Base-by-base conservation (phyloP, 2,888 invertebrate species). In the Diarsia mendica region DNA sequence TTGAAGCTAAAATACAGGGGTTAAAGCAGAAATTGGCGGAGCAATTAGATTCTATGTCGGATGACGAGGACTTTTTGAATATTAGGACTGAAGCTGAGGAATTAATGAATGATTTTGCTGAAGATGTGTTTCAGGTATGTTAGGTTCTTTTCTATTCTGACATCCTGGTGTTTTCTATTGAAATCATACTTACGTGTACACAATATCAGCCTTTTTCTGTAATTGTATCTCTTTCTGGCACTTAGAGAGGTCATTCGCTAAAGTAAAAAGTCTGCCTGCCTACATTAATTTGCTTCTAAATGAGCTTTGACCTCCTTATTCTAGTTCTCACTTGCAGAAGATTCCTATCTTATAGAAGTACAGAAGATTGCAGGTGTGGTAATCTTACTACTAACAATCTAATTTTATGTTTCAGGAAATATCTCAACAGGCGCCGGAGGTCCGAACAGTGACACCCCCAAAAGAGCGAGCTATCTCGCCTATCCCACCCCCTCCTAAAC, bases 11-110 rank as follows among this genome's bases (percentile, higher is more conserved):
- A 92, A 97, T 98, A 70, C 93, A 94, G 79, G 96, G 95, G 0
- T 88, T 96, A 72, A 96, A 94, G 85, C 94, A 95, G 83, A 96
- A 96, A 90, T 91, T 96, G 70, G 92, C 90, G 0, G 95, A 95
- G 70, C 96, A 96, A 75, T 91, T 97, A 61, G 96, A 97, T 83
- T 97, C 97, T 79, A 97, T 97, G 92, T 97, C 97, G 9, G 97
- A 97, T 81, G 97, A 97, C 90, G 97, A 97, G 83, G 97, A 98
- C 90, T 97, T 97, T 89, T 93, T 97, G 53, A 97, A 97, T 91
- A 96, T 98, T 49, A 97, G 97, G 83, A 97, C 97, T 63, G 97
- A 97, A 88, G 97, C 97, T 28, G 97, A 97, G 75, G 97, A 96
- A 75, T 88, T 96, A 39, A 96, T 96, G 94, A 96, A 95, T 91